A percentile compares a stretch with the other conserved stretches of the same genome.
Evolutionary conservation across 2,888 invertebrate species (phyloP).

Genomic region (Ditula angustiorana): DNA sequence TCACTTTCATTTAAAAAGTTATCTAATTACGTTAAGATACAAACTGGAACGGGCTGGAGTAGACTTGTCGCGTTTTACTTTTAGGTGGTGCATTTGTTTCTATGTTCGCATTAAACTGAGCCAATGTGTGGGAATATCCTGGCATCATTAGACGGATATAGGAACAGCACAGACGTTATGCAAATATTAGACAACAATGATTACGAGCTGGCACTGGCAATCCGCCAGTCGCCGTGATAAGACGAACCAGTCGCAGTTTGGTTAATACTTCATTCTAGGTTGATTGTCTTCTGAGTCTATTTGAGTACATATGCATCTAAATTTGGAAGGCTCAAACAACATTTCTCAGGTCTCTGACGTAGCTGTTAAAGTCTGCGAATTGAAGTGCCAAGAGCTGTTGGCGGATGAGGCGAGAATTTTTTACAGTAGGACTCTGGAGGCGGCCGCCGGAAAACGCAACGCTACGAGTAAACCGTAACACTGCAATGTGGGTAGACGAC

Average conservation of each 20-base stretch:
- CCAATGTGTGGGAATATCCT: background rate
- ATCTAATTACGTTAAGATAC: too few relatives aligned
- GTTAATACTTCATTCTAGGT: slow-evolving; percentile 6
- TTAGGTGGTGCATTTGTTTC: background rate
- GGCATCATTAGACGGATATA: background rate
- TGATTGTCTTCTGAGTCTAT: slow-evolving; percentile 2
- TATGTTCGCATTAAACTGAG: background rate
- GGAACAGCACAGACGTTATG: slow-evolving; percentile 10
- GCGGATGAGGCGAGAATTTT: too few relatives aligned
- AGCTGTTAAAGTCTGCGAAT: too few relatives aligned
- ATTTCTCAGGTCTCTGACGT: too few relatives aligned
- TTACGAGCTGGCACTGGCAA: slow-evolving; percentile 17
- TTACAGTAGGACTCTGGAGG: too few relatives aligned
- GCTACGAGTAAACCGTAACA: too few relatives aligned
- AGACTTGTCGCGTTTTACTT: background rate
- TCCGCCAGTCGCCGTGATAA: slow-evolving; percentile 44
- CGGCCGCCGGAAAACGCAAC: too few relatives aligned
- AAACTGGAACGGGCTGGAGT: too few relatives aligned
- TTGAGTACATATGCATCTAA: background rate
- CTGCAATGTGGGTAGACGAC: too few relatives aligned
- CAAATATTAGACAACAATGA: slow-evolving; percentile 23
- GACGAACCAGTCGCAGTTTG: background rate
- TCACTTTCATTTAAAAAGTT: too few relatives aligned
- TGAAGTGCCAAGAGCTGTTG: too few relatives aligned
- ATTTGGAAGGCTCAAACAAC: background rate